Evolutionary conservation across 1,140 invertebrate species (phyloP).

Genomic region (Aradophagus sp.): DNA sequence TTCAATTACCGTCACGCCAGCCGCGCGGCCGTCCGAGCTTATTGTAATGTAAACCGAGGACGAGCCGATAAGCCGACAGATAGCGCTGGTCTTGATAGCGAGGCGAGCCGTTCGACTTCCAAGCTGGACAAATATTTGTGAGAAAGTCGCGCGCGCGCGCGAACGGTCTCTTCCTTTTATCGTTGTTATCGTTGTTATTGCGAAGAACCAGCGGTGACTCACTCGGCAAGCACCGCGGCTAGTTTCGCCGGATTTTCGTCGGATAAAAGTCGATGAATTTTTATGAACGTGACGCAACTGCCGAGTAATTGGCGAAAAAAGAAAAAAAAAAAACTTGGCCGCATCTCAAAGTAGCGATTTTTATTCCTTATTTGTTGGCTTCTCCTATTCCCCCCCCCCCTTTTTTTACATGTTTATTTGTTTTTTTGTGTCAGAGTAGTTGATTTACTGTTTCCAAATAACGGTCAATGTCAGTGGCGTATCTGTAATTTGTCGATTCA

Average conservation of each 20-base stretch:
- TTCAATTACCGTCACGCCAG: neutral
- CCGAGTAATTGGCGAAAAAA: constrained; percentile 3
- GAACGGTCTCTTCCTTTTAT: neutral
- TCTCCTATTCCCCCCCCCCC: no score
- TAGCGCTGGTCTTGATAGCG: neutral
- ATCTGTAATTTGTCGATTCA: no score
- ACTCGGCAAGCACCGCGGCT: neutral
- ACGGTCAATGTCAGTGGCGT: no score
- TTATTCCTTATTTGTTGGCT: no score
- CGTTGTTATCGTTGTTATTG: no score
- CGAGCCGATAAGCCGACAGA: constrained; percentile 3
- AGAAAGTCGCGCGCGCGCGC: constrained; percentile 11
- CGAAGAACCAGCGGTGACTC: constrained; percentile 8
- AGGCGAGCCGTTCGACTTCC: constrained; percentile 1
- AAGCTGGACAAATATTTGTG: constrained; percentile 6
- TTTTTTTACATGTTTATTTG: no score
- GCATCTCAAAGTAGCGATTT: no score
- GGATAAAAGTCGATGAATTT: constrained; percentile 3
- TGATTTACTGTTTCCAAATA: no score
- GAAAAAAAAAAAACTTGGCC: neutral
- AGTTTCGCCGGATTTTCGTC: no score
- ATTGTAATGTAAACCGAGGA: neutral
- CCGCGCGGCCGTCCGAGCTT: constrained; percentile 1
- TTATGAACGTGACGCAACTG: constrained; percentile 11
- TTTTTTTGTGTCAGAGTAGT: no score